Conservation (phyloP, 2,888 invertebrate genomes). For the Myathropa florea region DNA sequence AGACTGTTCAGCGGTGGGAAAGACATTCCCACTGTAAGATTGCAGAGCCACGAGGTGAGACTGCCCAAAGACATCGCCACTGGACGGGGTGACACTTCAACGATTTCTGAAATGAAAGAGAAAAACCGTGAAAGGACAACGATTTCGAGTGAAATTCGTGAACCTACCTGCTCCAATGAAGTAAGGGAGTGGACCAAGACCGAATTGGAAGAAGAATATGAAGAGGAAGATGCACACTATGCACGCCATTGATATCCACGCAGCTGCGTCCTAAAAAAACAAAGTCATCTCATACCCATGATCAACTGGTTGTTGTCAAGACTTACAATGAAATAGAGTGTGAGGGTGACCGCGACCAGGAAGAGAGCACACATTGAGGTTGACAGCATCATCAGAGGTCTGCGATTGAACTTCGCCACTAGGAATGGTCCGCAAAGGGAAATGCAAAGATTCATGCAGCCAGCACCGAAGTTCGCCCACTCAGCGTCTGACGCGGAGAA, state of each 20-base stretch:
- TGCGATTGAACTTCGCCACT: constrained; percentile 85
- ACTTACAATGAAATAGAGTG: constrained; percentile 85
- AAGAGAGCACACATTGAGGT: constrained; percentile 82
- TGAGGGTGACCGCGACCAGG: constrained; percentile 83
- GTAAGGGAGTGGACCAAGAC: constrained; percentile 92
- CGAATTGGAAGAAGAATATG: constrained; percentile 90
- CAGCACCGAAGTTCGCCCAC: constrained; percentile 89
- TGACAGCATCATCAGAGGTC: constrained; percentile 86
- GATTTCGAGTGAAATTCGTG: not conserved
- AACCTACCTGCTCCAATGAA: constrained; percentile 88
- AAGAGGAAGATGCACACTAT: constrained; percentile 86
- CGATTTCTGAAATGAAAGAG: constrained; percentile 84
- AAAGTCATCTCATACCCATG: not conserved
- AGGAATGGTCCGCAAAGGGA: constrained; percentile 85
- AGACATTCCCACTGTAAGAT: constrained; percentile 90
- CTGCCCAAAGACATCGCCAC: constrained; percentile 93
- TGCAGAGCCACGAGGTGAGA: constrained; percentile 92
- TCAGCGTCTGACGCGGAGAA: constrained; percentile 83
- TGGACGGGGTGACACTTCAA: constrained; percentile 90
- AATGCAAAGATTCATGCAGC: constrained; percentile 85
- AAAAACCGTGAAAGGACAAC: constrained; percentile 46
- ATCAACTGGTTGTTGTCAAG: not conserved
- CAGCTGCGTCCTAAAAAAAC: constrained; percentile 81
- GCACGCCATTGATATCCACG: constrained; percentile 87
- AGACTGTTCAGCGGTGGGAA: constrained; percentile 85